These are phyloP conservation scores for Ditula angustiorana DNA, from an alignment of 2,888 invertebrate genomes.

Conservation along the genomic window DNA sequence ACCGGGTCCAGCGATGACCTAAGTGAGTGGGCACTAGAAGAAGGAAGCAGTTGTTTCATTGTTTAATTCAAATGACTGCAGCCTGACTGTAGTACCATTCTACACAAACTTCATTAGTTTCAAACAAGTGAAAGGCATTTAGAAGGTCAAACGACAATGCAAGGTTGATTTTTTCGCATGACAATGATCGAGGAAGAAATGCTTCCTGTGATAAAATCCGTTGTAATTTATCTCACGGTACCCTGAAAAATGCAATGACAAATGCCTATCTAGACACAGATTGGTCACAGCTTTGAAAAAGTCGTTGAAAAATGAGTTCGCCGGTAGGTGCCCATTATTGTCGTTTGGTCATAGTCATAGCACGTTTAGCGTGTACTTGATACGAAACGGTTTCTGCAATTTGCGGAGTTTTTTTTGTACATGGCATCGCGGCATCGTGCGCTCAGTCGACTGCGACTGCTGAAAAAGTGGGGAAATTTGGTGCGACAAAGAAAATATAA, in stretches of 20 bases:
- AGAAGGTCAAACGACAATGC: slow-evolving; percentile 21
- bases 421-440: slow-evolving; percentile 10
- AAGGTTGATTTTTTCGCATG: slow-evolving; percentile 23
- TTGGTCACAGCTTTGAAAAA: slow-evolving; percentile 49
- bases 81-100: neutral
- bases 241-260: slow-evolving; percentile 36
- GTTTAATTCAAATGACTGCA: neutral
- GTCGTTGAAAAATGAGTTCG: slow-evolving; percentile 35
- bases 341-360: slow-evolving; percentile 40
- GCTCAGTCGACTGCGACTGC: slow-evolving; percentile 26
- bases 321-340: slow-evolving; percentile 31
- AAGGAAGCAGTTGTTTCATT: neutral
- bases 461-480: slow-evolving; percentile 18
- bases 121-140: slow-evolving; percentile 16
- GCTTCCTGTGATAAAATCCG: slow-evolving; percentile 16
- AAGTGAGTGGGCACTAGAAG: neutral
- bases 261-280: slow-evolving; percentile 46
- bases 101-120: neutral
- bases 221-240: slow-evolving; percentile 26
- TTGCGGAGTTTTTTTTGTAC: slow-evolving; percentile 24
- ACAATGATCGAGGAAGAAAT: slow-evolving; percentile 34
- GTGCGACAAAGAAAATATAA: slow-evolving; percentile 13
- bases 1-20: slow-evolving; percentile 12
- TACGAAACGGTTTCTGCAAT: slow-evolving; percentile 36
- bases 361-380: slow-evolving; percentile 35